phyloP scores from a whole-genome alignment of 2,797 vertebrate species.

The Coregonus sp. region DNA sequence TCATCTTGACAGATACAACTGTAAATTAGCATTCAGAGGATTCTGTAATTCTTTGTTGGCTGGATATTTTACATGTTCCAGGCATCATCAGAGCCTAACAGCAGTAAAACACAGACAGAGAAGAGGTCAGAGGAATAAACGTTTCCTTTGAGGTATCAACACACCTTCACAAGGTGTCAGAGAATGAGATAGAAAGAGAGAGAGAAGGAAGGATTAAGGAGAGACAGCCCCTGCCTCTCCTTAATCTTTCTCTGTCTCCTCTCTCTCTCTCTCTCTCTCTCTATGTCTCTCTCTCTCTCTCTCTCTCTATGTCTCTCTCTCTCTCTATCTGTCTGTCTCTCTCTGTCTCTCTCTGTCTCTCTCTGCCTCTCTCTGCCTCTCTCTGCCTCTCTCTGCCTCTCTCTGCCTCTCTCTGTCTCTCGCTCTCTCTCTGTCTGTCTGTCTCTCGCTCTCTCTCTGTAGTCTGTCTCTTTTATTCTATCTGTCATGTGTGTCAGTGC shows the following conservation, averaged over 20 bases:
- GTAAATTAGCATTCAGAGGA: background rate
- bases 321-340: too few relatives aligned
- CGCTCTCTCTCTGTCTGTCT: background rate
- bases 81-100: background rate
- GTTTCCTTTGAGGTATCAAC: background rate
- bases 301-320: too few relatives aligned
- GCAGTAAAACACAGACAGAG: background rate
- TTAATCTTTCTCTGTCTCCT: too few relatives aligned
- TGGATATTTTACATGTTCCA: background rate
- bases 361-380: too few relatives aligned
- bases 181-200: too few relatives aligned
- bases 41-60: background rate
- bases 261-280: too few relatives aligned
- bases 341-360: too few relatives aligned
- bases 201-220: too few relatives aligned
- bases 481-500: constrained; percentile 22
- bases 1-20: background rate
- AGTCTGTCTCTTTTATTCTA: background rate
- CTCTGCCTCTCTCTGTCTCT: too few relatives aligned
- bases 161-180: constrained; percentile 3
- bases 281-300: too few relatives aligned
- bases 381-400: background rate
- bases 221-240: too few relatives aligned
- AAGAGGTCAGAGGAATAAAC: background rate
- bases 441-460: constrained; percentile 1